Conservation (phyloP, 2,888 invertebrate species). For the Apoda limacodes region DNA sequence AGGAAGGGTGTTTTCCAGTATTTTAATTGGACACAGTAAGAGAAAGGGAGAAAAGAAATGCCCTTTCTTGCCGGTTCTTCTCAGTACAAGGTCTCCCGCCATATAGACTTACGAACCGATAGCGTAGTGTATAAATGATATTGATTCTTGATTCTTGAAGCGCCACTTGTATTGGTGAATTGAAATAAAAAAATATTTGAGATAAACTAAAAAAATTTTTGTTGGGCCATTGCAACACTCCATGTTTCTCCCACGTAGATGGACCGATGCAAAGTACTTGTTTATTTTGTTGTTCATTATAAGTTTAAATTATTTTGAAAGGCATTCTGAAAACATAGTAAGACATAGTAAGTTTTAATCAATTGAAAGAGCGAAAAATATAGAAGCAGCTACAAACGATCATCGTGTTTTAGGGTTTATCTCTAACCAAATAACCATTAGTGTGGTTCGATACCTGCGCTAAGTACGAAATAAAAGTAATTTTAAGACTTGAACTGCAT, state of each 20-base stretch:
- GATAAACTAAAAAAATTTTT: too few species aligned
- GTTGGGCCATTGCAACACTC: neutral
- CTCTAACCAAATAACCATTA: slow-evolving; percentile 1
- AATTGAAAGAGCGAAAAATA: slow-evolving; percentile 4
- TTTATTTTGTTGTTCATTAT: neutral
- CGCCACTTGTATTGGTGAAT: too few species aligned
- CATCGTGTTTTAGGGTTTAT: slow-evolving; percentile 2
- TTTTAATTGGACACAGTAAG: too few species aligned
- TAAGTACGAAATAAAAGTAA: neutral
- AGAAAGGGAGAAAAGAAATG: too few species aligned
- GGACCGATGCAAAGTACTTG: neutral
- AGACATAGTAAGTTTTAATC: neutral
- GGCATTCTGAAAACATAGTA: neutral
- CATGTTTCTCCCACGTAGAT: neutral
- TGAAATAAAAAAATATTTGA: too few species aligned
- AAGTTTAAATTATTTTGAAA: neutral
- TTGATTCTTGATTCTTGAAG: too few species aligned
- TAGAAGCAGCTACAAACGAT: slow-evolving; percentile 1
- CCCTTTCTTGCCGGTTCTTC: too few species aligned
- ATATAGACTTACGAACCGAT: too few species aligned
- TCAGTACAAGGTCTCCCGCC: too few species aligned
- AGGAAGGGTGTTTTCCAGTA: too few species aligned
- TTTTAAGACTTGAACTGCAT: neutral
- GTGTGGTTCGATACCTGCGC: neutral
- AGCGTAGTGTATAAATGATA: too few species aligned